Evolutionary conservation across 1,140 invertebrate genomes (phyloP).

Genomic region (Coelopa frigida): DNA sequence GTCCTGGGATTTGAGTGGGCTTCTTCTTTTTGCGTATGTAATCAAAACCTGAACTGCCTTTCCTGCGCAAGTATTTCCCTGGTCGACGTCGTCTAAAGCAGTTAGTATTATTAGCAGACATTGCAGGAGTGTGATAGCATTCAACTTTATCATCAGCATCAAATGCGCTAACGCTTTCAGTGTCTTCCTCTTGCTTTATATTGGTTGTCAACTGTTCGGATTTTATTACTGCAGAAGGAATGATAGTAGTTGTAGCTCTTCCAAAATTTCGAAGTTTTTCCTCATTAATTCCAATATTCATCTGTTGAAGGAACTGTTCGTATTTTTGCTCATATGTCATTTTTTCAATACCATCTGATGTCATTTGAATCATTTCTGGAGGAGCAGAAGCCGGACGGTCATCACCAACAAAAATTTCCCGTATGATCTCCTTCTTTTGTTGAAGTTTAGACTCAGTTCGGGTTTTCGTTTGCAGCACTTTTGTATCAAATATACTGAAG

Average conservation of each 20-base stretch:
- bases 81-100: conserved; percentile 43
- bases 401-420: conserved; percentile 69
- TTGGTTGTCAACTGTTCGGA: background rate
- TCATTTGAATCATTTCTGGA: conserved; percentile 43
- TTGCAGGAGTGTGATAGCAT: background rate
- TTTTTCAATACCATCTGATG: conserved; percentile 11
- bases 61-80: conserved; percentile 49
- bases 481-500: conserved; percentile 58
- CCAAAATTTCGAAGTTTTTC: conserved; percentile 39
- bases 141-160: conserved; percentile 13
- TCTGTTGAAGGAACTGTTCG: conserved; percentile 39
- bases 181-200: conserved; percentile 12
- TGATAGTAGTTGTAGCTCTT: background rate
- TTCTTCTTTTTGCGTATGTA: conserved; percentile 80
- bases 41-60: conserved; percentile 72
- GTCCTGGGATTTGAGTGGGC: conserved; percentile 45
- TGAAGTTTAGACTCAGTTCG: conserved; percentile 66
- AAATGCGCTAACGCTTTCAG: conserved; percentile 7
- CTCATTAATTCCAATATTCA: conserved; percentile 42
- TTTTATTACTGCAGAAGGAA: background rate
- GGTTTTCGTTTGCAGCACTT: conserved; percentile 65
- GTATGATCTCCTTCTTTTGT: conserved; percentile 68
- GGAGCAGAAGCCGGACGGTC: conserved; percentile 57
- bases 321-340: conserved; percentile 39
- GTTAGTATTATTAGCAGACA: too few species aligned